Conservation (phyloP, 2,797 vertebrate genomes). For the Sebastes diaconus region DNA sequence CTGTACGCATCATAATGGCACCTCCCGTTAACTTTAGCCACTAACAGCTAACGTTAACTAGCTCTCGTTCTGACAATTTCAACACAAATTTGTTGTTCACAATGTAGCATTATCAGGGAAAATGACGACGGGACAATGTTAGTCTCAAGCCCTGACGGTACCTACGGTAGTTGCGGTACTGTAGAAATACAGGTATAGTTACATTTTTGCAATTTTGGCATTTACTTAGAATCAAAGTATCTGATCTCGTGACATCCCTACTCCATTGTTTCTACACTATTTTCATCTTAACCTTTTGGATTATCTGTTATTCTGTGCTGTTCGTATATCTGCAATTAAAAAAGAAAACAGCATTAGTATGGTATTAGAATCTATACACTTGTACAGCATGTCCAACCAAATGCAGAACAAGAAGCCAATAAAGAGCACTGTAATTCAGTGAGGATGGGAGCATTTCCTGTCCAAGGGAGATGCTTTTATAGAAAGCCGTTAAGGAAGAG, state of each 20-base stretch:
- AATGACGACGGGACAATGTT: too few species aligned
- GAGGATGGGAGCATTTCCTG: constrained; percentile 64
- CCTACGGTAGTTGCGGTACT: not conserved
- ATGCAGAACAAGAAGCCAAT: constrained; percentile 53
- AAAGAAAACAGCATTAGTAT: constrained; percentile 3
- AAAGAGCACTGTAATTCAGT: constrained; percentile 56
- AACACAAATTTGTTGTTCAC: too few species aligned
- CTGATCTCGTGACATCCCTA: not conserved
- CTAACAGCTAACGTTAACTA: too few species aligned
- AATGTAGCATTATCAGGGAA: too few species aligned
- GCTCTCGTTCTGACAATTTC: too few species aligned
- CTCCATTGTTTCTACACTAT: not conserved
- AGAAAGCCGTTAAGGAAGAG: constrained; percentile 75
- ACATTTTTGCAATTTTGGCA: not conserved
- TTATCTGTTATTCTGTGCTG: not conserved
- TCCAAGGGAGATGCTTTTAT: constrained; percentile 78
- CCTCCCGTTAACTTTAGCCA: too few species aligned
- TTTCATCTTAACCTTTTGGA: not conserved
- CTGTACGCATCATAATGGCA: too few species aligned
- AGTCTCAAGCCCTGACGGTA: not conserved
- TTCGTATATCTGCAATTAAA: not conserved
- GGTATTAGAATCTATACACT: constrained; percentile 19
- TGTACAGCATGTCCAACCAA: not conserved
- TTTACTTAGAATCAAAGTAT: not conserved
- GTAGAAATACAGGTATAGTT: fast-evolving